Conservation (phyloP, 2,888 invertebrate genomes). For the Limnephilus marmoratus region DNA sequence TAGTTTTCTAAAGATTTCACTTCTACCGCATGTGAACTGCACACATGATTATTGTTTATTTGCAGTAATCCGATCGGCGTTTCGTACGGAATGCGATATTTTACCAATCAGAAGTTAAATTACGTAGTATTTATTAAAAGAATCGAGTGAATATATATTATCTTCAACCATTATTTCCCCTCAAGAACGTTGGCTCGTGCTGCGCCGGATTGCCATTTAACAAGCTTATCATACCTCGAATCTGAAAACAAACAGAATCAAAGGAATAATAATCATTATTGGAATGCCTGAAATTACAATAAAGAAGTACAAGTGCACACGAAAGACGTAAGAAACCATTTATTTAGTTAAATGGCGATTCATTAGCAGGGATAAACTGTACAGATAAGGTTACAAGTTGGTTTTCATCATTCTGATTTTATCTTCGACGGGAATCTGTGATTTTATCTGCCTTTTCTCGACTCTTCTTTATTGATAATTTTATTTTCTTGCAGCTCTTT, state of each 20-base stretch:
- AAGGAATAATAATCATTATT: neutral
- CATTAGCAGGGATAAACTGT: neutral
- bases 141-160: neutral
- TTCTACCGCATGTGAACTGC: too few species aligned
- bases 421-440: neutral
- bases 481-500: neutral
- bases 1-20: too few species aligned
- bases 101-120: neutral
- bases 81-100: too few species aligned
- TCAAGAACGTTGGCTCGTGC: neutral
- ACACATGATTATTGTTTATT: too few species aligned
- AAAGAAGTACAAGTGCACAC: neutral
- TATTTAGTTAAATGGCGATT: neutral
- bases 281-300: neutral
- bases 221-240: neutral
- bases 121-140: neutral
- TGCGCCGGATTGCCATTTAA: neutral
- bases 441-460: neutral
- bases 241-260: neutral
- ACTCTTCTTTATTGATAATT: neutral
- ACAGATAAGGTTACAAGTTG: neutral
- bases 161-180: neutral
- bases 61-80: too few species aligned
- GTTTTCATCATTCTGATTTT: neutral
- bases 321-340: neutral